A percentile compares a stretch with the other conserved stretches of the same genome.
These are phyloP conservation scores for Deroplatys truncata DNA, from an alignment of 2,888 invertebrate species.

Conservation along the genomic window DNA sequence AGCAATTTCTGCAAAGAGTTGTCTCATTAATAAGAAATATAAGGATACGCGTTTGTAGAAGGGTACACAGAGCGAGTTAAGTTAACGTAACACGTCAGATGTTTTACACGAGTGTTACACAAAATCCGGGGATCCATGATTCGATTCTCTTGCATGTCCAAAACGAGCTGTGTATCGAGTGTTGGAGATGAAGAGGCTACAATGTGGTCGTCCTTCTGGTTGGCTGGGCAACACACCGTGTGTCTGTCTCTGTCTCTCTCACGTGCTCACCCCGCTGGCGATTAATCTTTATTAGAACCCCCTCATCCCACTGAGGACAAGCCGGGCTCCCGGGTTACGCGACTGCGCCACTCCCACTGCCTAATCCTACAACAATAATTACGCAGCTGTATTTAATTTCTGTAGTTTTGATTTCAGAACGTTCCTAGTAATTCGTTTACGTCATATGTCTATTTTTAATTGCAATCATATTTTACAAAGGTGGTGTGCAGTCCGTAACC, in stretches of 20 bases:
- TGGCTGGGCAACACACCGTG: neutral
- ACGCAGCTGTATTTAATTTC: no score
- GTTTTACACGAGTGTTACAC: no score
- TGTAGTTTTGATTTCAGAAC: no score
- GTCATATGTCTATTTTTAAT: no score
- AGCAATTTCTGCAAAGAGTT: no score
- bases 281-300: constrained; percentile 9
- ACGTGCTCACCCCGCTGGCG: neutral
- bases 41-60: no score
- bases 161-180: neutral
- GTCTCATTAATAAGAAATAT: no score
- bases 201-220: constrained; percentile 2
- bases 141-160: neutral
- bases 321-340: constrained; percentile 1
- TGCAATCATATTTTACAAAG: no score
- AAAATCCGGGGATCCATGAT: neutral
- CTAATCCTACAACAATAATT: neutral
- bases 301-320: constrained; percentile 1
- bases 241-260: neutral
- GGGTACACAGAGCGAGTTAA: no score
- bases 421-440: no score
- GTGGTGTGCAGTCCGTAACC: no score
- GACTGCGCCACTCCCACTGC: neutral
- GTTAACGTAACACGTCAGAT: no score
- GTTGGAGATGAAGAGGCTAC: neutral